Evolutionary conservation across 2,797 vertebrate genomes (phyloP), one percentile per base, ranked within the genome.

Genomic region (Decapterus maruadsi): DNA sequence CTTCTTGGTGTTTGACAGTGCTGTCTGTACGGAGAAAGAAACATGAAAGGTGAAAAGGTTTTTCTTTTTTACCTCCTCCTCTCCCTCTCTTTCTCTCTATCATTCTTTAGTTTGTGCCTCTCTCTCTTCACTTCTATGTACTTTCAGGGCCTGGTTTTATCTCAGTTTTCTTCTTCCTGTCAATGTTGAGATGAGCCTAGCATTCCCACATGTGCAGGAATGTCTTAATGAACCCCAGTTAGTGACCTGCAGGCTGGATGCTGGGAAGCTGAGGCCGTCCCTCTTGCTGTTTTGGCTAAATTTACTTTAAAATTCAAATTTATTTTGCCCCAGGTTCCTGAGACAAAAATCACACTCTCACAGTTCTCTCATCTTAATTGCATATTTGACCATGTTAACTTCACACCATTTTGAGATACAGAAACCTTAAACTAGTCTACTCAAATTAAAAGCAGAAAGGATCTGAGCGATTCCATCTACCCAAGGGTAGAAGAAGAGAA

Each of bases 1-100:
- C 88, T 92, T 87, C 48, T 67, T 59, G 72, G 81, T 91, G 92
- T 93, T 93, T 94, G 92, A 93, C 93, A 93, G 80, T 66, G 62
- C 68, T 62, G 74, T 89, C 82, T 55, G 72, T 51, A 68, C 75
- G 57, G 67, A 12, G 11, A 78, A 78, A 80, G 82, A 90, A 84
- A 80, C 74, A 85, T 73, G 64, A 51, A 78, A 64, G 82, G 87
- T 76, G 73, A 81, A 83, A 82, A 57, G 53, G 38, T 80, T 69
- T 68, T 38, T 63, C 46, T 60, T 42, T 34, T 20, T 29, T 36
- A 45, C 19, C 13, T 29, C 26, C 43, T 9, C 31, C 14, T 69
- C 55, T 65, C 51, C 4, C 29, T 14, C 10, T 6, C 4, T 12
- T 45, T 63, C 58, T 43, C 59, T 46, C 46, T 63, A 45, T 20